Conservation (phyloP, 2,797 vertebrate species). For the Spinibarbus caldwelli region DNA sequence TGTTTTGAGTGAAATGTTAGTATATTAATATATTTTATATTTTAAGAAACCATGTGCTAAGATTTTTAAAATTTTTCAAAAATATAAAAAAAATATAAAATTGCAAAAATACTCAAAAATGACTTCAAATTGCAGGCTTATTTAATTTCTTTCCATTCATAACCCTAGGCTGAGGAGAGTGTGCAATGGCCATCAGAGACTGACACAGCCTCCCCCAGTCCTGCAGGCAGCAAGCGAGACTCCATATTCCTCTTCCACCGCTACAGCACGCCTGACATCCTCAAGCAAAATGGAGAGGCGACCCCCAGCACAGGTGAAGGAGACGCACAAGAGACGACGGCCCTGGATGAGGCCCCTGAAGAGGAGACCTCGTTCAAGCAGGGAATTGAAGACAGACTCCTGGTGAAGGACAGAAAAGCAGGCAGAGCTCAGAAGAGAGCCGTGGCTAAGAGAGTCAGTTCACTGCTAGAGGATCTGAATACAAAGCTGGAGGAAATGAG, state of each 20-base stretch:
- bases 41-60: background rate
- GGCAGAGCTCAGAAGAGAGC: slow-evolving; percentile 61
- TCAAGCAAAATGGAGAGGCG: slow-evolving; percentile 67
- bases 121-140: background rate
- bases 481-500: slow-evolving; percentile 63
- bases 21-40: background rate
- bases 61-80: background rate
- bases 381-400: slow-evolving; percentile 26
- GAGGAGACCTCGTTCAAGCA: background rate
- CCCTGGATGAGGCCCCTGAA: background rate
- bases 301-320: slow-evolving; percentile 43
- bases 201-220: slow-evolving; percentile 38
- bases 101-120: background rate
- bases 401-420: slow-evolving; percentile 60
- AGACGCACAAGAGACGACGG: background rate
- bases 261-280: slow-evolving; percentile 80
- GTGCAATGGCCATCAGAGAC: slow-evolving; percentile 59
- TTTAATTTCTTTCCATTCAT: slow-evolving; percentile 8
- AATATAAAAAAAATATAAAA: no score
- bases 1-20: background rate
- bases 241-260: slow-evolving; percentile 59
- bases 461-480: slow-evolving; percentile 78
- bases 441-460: slow-evolving; percentile 62
- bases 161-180: slow-evolving; percentile 53
- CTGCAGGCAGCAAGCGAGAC: slow-evolving; percentile 56